A percentile compares a stretch with the other conserved stretches of the same genome.
Evolutionary conservation across 1,140 invertebrate genomes (phyloP).

Genomic region (Meloidogyne exigua): DNA sequence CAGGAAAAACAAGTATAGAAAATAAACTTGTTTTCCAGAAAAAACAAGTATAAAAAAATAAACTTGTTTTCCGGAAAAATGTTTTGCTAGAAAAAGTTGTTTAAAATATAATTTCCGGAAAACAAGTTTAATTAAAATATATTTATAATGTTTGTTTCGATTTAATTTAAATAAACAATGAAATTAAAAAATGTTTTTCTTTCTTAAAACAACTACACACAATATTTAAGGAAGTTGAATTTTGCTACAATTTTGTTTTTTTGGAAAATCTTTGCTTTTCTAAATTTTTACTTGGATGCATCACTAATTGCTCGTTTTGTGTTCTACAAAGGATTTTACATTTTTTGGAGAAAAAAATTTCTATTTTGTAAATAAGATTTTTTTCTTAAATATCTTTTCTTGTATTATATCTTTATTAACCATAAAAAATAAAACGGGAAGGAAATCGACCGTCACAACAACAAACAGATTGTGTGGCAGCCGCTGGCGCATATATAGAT

Average conservation of each 20-base stretch:
- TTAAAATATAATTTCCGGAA: not conserved
- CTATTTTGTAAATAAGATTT: not conserved
- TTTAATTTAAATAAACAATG: too few species aligned
- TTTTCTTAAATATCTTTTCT: not conserved
- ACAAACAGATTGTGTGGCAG: constrained; percentile 4
- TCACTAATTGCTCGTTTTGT: not conserved
- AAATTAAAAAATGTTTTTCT: too few species aligned
- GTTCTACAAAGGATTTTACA: not conserved
- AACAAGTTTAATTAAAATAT: not conserved
- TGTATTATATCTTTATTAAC: not conserved
- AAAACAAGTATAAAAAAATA: too few species aligned
- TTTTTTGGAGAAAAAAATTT: not conserved
- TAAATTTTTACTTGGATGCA: not conserved
- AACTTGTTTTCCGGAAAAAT: not conserved
- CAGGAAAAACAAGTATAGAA: too few species aligned
- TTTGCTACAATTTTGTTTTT: not conserved
- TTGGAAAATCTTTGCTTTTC: not conserved
- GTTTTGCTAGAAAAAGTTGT: not conserved
- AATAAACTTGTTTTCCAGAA: not conserved
- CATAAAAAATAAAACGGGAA: constrained; percentile 5
- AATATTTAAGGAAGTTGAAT: not conserved
- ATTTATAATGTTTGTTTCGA: too few species aligned
- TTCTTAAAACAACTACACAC: too few species aligned
- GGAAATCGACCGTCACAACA: constrained; percentile 4
- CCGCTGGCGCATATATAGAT: not conserved